phyloP scores from a whole-genome alignment of 2,888 invertebrate species.

The Apeira syringaria region DNA sequence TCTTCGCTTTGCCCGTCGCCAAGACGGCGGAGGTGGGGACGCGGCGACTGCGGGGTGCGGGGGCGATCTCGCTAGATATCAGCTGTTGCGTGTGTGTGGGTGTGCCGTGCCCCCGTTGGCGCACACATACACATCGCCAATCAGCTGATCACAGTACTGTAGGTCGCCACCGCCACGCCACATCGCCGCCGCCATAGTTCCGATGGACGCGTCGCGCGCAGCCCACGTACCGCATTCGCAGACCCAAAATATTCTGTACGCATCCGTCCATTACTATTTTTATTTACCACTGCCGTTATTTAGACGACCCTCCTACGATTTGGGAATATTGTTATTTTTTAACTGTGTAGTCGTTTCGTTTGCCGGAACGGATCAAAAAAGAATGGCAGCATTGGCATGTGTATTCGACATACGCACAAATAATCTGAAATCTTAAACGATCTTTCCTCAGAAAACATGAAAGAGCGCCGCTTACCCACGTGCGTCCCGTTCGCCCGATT shows the following conservation, averaged over 20 bases:
- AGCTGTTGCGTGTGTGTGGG: constrained; percentile 46
- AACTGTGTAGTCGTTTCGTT: constrained; percentile 4
- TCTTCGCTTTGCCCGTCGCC: constrained; percentile 9
- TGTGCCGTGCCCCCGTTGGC: constrained; percentile 43
- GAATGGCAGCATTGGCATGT: constrained; percentile 19
- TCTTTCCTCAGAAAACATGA: constrained; percentile 64
- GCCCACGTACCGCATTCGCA: constrained; percentile 24
- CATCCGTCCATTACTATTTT: constrained; percentile 10
- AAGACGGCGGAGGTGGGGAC: constrained; percentile 1
- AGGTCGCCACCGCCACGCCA: constrained; percentile 46
- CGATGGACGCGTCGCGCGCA: no score
- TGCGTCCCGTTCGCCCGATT: constrained; percentile 43
- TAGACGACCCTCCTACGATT: constrained; percentile 3
- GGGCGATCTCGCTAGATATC: constrained; percentile 32
- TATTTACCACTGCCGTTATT: constrained; percentile 3
- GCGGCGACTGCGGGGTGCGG: constrained; percentile 1
- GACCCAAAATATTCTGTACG: constrained; percentile 22
- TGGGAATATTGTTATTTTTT: not conserved
- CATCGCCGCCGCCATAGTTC: constrained; percentile 17
- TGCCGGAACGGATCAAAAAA: constrained; percentile 21
- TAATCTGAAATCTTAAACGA: constrained; percentile 53
- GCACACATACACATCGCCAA: constrained; percentile 46
- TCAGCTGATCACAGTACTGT: constrained; percentile 76
- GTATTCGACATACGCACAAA: constrained; percentile 21
- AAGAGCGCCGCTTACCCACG: constrained; percentile 60